These are phyloP conservation scores for Tuta absoluta DNA, from an alignment of 2,888 invertebrate species.

Conservation along the genomic window DNA sequence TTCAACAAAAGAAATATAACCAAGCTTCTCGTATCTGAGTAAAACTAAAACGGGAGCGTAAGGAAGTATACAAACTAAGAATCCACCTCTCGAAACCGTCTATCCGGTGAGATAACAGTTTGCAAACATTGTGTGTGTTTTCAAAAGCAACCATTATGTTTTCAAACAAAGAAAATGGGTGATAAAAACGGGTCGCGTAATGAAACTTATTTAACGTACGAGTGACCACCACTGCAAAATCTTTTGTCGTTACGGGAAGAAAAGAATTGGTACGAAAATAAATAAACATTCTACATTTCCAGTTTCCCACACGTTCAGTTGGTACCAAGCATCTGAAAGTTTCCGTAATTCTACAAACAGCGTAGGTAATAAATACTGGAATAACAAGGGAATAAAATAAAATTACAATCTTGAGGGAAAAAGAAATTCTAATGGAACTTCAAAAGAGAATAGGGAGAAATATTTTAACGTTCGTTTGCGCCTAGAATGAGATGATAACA, in stretches of 20 bases:
- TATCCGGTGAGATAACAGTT: neutral
- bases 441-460: conserved; percentile 55
- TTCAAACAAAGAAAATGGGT: conserved; percentile 11
- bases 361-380: neutral
- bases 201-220: conserved; percentile 20
- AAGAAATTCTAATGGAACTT: conserved; percentile 55
- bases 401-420: conserved; percentile 58
- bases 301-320: neutral
- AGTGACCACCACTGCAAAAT: conserved; percentile 2
- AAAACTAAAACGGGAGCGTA: neutral
- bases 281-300: neutral
- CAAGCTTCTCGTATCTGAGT: too few relatives aligned
- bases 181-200: conserved; percentile 4
- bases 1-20: too few relatives aligned
- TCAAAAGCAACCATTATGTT: conserved; percentile 1
- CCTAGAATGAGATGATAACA: conserved; percentile 72
- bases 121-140: conserved; percentile 10
- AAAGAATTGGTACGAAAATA: conserved; percentile 1
- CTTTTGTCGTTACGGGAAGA: conserved; percentile 38
- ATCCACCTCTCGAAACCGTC: neutral
- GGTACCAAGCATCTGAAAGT: neutral
- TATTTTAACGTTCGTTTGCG: conserved; percentile 67
- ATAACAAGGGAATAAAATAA: conserved; percentile 37
- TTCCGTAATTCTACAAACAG: conserved; percentile 1
- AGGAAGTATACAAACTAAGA: neutral